Base-by-base conservation (phyloP, 2,888 invertebrate species). In the Steinernema scapterisci region DNA sequence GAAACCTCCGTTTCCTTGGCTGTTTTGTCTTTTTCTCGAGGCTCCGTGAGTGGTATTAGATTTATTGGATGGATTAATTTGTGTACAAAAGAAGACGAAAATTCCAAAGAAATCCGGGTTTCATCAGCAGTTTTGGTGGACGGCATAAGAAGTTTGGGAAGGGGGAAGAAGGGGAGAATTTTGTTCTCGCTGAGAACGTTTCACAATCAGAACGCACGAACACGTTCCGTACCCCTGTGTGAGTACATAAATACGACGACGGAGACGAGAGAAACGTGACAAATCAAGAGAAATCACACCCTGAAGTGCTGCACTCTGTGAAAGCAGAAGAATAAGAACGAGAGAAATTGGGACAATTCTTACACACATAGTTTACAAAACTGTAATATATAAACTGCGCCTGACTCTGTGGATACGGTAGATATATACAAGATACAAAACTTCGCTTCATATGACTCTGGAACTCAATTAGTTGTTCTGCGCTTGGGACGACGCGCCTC, bases 121-220 rank as follows among this genome's bases (percentile, higher is more conserved):
- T 63, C 63, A 63, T 63, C 63, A 63, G 63, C 63, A 63, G 63
- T 63, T 63, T 63, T 31, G 63, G 63, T n/a, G 63, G 63, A 63
- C 63, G 63, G 63, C 63, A 63, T 21, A 19, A 52, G 52, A 9
- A 19, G 52, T n/a, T 48, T 48, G 48, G 48, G 48, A 48, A 16
- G 13, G 38, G 38, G 38, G 3, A 38, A 38, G 9, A 38, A 3
- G 38, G 9, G 38, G 9, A 38, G 38, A 38, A 9, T 6, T 38
- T 38, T 63, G 63, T 63, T 31, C 63, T 63, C 63, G 63, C 27
- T 25, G 63, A 63, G 63, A 63, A 63, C 63, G 63, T 13, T 48
- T 16, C 16, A n/a, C 5, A 48, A 13, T 6, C 16, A 25, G 63
- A 63, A 63, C 27, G 27, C 63, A 2, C 31, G 16, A 63, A 16